Conservation (phyloP, 2,888 invertebrate species). For the Metellina segmentata region DNA sequence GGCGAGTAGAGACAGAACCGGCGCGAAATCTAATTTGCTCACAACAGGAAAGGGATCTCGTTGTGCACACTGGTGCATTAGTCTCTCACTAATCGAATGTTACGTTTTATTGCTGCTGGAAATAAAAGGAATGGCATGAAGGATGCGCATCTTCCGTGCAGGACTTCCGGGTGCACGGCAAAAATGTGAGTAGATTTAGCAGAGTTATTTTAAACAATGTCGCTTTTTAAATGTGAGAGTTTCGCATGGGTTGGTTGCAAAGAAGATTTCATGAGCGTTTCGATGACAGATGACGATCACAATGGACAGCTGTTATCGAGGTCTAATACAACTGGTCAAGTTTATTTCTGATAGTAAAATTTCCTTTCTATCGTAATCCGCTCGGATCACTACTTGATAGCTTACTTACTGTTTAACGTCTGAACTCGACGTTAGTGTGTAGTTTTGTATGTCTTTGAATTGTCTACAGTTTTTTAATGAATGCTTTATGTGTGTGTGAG, state of each 20-base stretch:
- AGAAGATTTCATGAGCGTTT: too few species aligned
- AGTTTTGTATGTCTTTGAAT: too few species aligned
- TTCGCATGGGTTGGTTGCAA: too few species aligned
- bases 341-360: too few species aligned
- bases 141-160: background rate
- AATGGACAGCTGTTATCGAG: too few species aligned
- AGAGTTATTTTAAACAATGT: background rate
- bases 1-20: background rate
- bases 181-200: background rate
- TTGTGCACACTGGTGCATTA: background rate
- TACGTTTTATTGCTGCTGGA: background rate
- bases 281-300: too few species aligned
- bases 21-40: background rate
- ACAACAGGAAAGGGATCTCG: background rate
- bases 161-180: background rate
- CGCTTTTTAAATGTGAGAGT: background rate
- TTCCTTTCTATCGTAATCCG: too few species aligned
- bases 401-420: too few species aligned
- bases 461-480: too few species aligned
- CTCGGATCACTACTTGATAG: too few species aligned
- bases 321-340: too few species aligned
- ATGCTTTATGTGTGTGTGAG: background rate
- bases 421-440: too few species aligned
- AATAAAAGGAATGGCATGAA: background rate
- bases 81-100: background rate